A percentile compares a stretch with the other conserved stretches of the same genome.
These are phyloP conservation scores for Eurosta solidaginis DNA, from an alignment of 1,140 invertebrate species.

Conservation along the genomic window DNA sequence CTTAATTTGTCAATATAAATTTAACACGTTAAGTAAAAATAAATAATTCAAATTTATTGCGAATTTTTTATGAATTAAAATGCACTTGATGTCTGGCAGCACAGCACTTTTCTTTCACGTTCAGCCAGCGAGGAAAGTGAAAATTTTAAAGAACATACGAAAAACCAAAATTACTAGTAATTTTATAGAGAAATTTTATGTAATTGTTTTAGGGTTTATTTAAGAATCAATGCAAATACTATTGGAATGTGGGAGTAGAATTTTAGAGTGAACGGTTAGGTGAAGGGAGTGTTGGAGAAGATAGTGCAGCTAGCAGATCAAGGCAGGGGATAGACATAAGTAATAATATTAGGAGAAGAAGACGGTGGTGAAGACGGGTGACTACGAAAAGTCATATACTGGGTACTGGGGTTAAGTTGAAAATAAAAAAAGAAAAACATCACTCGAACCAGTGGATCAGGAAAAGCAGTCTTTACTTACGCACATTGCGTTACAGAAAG, in stretches of 20 bases:
- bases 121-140: slow-evolving; percentile 19
- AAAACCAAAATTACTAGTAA: neutral
- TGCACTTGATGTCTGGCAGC: neutral
- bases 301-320: neutral
- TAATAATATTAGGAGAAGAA: neutral
- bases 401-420: neutral
- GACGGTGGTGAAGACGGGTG: neutral
- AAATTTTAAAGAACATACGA: slow-evolving; percentile 4
- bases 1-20: too few species aligned
- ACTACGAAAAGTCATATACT: neutral
- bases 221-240: neutral
- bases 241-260: neutral
- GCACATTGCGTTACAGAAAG: too few species aligned
- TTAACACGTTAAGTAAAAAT: too few species aligned
- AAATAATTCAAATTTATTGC: neutral
- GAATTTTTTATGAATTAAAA: neutral
- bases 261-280: neutral
- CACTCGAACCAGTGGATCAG: neutral
- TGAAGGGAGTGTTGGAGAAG: neutral
- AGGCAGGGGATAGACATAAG: slow-evolving; percentile 13
- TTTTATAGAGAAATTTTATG: slow-evolving; percentile 6
- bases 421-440: neutral
- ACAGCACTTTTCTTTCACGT: slow-evolving; percentile 2
- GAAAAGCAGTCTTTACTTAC: neutral
- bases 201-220: neutral